Conservation (phyloP, 2,113 vertebrate species). For the Mustela lutreola region DNA sequence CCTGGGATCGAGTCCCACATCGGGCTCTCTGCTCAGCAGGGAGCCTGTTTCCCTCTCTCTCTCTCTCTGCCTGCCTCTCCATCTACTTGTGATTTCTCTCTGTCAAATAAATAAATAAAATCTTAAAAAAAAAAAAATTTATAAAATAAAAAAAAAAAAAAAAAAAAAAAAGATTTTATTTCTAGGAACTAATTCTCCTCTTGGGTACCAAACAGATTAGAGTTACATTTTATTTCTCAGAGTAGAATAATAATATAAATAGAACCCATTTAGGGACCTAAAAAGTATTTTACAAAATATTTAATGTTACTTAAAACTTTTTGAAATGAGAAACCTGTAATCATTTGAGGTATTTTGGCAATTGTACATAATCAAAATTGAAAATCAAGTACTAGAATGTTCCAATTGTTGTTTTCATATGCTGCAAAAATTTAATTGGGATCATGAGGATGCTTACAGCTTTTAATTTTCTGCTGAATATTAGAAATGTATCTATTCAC, state of each 20-base stretch:
- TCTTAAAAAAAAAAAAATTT: no score
- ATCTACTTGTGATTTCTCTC: no score
- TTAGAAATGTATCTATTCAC: neutral
- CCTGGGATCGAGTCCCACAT: no score
- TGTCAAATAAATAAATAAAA: no score
- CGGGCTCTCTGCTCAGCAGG: no score
- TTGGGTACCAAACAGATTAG: slow-evolving; percentile 31
- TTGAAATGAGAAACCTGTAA: slow-evolving; percentile 35
- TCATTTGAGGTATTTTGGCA: neutral
- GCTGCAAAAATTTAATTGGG: neutral
- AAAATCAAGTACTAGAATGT: neutral
- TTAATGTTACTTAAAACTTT: slow-evolving; percentile 1
- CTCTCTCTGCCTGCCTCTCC: no score
- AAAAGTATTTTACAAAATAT: slow-evolving; percentile 33
- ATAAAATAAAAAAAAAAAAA: no score
- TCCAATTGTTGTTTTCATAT: neutral
- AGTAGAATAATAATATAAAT: slow-evolving; percentile 46
- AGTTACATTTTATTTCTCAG: neutral
- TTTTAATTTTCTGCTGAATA: neutral
- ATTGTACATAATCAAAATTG: neutral
- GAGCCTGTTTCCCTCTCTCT: no score
- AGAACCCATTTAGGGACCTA: neutral
- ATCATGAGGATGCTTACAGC: neutral
- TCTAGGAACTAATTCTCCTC: neutral
- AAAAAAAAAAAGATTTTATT: slow-evolving; percentile 59